Evolutionary conservation across 2,888 invertebrate species (phyloP).

Genomic region (Pandemis cinnamomeana): DNA sequence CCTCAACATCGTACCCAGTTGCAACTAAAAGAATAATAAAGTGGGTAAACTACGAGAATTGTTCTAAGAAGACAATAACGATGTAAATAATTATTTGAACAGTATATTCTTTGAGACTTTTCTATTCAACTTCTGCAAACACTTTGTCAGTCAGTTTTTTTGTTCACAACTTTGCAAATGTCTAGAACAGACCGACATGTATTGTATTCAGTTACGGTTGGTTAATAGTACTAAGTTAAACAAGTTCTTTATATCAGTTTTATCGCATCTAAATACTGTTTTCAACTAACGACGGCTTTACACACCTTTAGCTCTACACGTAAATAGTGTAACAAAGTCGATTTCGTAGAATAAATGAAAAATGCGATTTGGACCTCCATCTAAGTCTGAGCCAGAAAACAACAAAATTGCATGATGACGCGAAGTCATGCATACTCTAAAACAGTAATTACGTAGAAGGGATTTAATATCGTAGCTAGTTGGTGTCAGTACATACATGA

Average conservation of each 20-base stretch:
- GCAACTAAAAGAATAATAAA: neutral
- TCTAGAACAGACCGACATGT: neutral
- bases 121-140: conserved; percentile 3
- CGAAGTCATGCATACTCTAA: too few relatives aligned
- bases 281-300: neutral
- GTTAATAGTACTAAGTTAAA: neutral
- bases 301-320: neutral
- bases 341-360: too few relatives aligned
- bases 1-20: neutral
- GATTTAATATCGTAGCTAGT: too few relatives aligned
- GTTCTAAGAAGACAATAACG: conserved; percentile 8
- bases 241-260: neutral
- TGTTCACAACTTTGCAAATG: neutral
- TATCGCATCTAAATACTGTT: neutral
- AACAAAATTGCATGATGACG: too few relatives aligned
- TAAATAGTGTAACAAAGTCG: too few relatives aligned
- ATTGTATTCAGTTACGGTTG: neutral
- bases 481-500: too few relatives aligned
- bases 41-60: neutral
- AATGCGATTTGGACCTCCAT: too few relatives aligned
- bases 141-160: neutral
- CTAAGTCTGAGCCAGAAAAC: too few relatives aligned
- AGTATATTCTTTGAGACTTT: neutral
- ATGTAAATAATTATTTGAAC: conserved; percentile 8
- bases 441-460: too few relatives aligned